A percentile compares a stretch with the other conserved stretches of the same genome.
Evolutionary conservation across 2,888 invertebrate species (phyloP).

Genomic region (Pyrgus malvae): DNA sequence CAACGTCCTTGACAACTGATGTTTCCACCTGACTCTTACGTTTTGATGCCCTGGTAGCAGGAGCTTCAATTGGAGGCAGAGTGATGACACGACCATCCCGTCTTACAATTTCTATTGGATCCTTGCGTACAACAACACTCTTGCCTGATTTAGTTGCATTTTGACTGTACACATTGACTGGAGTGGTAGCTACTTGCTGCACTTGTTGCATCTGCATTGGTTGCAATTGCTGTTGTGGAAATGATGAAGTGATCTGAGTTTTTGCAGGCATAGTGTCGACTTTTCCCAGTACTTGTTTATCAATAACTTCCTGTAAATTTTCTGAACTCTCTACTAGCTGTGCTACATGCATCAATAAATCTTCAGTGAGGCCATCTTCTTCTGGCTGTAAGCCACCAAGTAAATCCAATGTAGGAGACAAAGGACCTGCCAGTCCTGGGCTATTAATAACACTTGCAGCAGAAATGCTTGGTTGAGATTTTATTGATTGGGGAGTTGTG

Average conservation of each 20-base stretch:
- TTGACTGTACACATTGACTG: conserved; percentile 50
- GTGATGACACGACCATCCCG: conserved; percentile 89
- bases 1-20: conserved; percentile 19
- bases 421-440: conserved; percentile 74
- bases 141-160: conserved; percentile 55
- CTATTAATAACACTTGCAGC: conserved; percentile 66
- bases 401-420: conserved; percentile 82
- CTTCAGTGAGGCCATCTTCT: conserved; percentile 85
- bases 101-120: conserved; percentile 87
- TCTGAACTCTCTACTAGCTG: conserved; percentile 85
- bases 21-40: conserved; percentile 76
- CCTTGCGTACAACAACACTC: conserved; percentile 61
- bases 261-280: conserved; percentile 57
- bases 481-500: conserved; percentile 53
- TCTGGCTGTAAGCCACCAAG: conserved; percentile 84
- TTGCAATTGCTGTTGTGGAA: conserved; percentile 38
- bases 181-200: conserved; percentile 30
- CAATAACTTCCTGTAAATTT: conserved; percentile 87
- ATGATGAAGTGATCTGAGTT: conserved; percentile 41
- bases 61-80: conserved; percentile 91
- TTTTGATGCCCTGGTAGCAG: conserved; percentile 89
- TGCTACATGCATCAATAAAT: conserved; percentile 88
- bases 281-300: conserved; percentile 83
- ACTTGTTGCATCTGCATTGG: conserved; percentile 28
- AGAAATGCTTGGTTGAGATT: conserved; percentile 56